Percentiles rank a stretch among this genome's conserved stretches.
These are phyloP conservation scores for Aspidapion aeneum DNA, from an alignment of 2,888 invertebrate species.

Conservation along the genomic window DNA sequence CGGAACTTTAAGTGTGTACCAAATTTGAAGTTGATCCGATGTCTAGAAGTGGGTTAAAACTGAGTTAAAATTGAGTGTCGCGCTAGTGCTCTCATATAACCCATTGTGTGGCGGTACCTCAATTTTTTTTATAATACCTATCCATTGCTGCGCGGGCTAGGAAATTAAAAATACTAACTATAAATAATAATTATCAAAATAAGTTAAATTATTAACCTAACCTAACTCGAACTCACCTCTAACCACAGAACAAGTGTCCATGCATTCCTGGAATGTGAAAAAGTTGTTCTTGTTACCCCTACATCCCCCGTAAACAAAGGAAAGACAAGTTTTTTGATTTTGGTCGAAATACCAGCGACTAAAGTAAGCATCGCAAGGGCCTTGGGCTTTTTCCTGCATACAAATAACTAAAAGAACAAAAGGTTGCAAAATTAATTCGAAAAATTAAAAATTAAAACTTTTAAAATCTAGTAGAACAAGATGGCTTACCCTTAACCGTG, in stretches of 20 bases:
- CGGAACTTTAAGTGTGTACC: too few relatives aligned
- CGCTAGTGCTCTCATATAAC: too few relatives aligned
- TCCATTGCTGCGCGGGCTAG: too few relatives aligned
- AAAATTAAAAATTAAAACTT: neutral
- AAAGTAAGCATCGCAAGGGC: constrained; percentile 86
- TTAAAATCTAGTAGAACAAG: neutral
- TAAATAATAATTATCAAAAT: too few relatives aligned
- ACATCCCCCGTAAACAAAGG: constrained; percentile 87
- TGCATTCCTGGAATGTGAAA: constrained; percentile 74
- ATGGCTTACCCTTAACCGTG: constrained; percentile 78
- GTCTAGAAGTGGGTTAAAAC: too few relatives aligned
- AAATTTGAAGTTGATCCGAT: too few relatives aligned
- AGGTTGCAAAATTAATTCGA: neutral
- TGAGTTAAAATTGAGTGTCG: too few relatives aligned
- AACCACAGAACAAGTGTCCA: constrained; percentile 62
- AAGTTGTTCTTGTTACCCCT: constrained; percentile 93
- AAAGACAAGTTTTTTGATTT: constrained; percentile 70
- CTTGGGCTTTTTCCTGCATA: constrained; percentile 70
- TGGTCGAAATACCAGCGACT: constrained; percentile 85
- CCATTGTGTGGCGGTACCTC: too few relatives aligned
- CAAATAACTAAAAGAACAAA: constrained; percentile 66
- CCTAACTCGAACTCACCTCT: constrained; percentile 54
- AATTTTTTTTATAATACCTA: too few relatives aligned
- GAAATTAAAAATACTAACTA: too few relatives aligned
- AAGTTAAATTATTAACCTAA: too few relatives aligned